phyloP scores from a whole-genome alignment of 2,888 invertebrate genomes.

The Erebia aethiops region DNA sequence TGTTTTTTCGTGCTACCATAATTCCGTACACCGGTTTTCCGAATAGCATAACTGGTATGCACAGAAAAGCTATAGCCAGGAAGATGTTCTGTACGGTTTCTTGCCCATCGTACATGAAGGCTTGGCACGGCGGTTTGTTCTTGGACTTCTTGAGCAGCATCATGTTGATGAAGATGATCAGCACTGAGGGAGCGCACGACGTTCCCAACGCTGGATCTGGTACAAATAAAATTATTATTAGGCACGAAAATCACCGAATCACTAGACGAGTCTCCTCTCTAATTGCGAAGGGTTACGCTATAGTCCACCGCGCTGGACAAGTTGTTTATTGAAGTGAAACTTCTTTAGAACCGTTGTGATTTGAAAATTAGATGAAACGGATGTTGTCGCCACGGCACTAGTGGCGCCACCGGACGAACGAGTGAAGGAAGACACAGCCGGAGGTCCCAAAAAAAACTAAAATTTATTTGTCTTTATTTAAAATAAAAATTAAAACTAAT shows the following conservation, averaged over 20 bases:
- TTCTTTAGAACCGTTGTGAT: too few species aligned
- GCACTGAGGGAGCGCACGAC: conserved; percentile 88
- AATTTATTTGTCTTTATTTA: too few species aligned
- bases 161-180: conserved; percentile 93
- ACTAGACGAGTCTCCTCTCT: too few species aligned
- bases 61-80: conserved; percentile 85
- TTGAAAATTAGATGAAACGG: too few species aligned
- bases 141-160: conserved; percentile 83
- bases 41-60: conserved; percentile 90
- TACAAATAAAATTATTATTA: background rate
- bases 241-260: background rate
- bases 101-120: conserved; percentile 85
- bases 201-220: conserved; percentile 74
- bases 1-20: conserved; percentile 67
- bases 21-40: conserved; percentile 89
- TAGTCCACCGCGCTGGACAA: too few species aligned
- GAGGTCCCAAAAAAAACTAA: too few species aligned
- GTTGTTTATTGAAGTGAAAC: too few species aligned
- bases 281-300: too few species aligned
- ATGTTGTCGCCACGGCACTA: too few species aligned
- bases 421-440: too few species aligned
- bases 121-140: conserved; percentile 71
- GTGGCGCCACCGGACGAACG: too few species aligned
- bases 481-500: too few species aligned
- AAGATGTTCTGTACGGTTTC: conserved; percentile 84